Conservation (phyloP, 1,140 invertebrate genomes). For the Zaprionus kolodkinae region DNA sequence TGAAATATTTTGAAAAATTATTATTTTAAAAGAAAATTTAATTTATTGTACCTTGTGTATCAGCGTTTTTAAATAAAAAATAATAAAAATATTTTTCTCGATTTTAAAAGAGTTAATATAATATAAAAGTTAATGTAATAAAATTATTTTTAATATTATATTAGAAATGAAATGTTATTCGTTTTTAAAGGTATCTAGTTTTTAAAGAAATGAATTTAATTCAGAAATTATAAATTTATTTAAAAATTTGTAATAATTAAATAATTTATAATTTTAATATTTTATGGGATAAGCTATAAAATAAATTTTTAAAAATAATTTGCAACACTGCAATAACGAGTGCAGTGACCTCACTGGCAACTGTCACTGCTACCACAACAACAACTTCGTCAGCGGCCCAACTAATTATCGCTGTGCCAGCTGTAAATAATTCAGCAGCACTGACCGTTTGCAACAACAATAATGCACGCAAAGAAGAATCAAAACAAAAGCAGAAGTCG, state of each 20-base stretch:
- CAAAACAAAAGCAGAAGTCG: too few relatives aligned
- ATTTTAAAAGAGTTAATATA: constrained; percentile 87
- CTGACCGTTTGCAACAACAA: too few relatives aligned
- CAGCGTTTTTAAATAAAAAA: constrained; percentile 86
- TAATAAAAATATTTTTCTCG: constrained; percentile 86
- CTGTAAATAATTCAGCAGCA: too few relatives aligned
- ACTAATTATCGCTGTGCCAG: too few relatives aligned
- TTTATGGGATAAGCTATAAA: constrained; percentile 69
- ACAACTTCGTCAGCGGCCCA: too few relatives aligned
- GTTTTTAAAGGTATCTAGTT: constrained; percentile 88
- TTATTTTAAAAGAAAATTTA: constrained; percentile 85
- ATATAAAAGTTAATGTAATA: constrained; percentile 85
- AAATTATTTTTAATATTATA: constrained; percentile 86
- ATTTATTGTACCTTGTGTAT: constrained; percentile 88
- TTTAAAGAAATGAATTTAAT: constrained; percentile 87
- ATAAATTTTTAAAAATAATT: constrained; percentile 79
- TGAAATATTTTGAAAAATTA: constrained; percentile 79
- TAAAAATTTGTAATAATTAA: constrained; percentile 73
- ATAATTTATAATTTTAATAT: constrained; percentile 66
- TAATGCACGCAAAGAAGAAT: too few relatives aligned
- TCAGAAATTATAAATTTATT: constrained; percentile 77
- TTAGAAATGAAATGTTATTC: constrained; percentile 87
- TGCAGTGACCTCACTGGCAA: too few relatives aligned
- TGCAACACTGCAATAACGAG: too few relatives aligned
- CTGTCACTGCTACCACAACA: too few relatives aligned